A percentile compares a stretch with the other conserved stretches of the same genome.
Evolutionary conservation across 2,113 vertebrate genomes (phyloP).

Genomic region (Corythoichthys haematopterus): DNA sequence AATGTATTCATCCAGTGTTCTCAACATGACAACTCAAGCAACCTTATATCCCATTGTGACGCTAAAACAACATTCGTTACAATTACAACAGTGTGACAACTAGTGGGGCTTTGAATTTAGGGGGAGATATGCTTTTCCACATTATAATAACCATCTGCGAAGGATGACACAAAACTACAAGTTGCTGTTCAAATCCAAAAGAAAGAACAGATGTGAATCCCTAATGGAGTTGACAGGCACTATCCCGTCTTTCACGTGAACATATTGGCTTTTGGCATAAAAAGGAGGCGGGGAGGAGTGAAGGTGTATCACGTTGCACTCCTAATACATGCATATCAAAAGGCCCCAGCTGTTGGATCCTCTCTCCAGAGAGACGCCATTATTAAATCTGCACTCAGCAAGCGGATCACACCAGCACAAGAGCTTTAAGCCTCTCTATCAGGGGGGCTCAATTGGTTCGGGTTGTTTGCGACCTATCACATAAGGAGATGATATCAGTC

Average conservation of each 20-base stretch:
- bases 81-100: slow-evolving; percentile 29
- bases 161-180: slow-evolving; percentile 61
- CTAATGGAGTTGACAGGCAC: slow-evolving; percentile 73
- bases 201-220: slow-evolving; percentile 72
- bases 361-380: slow-evolving; percentile 91
- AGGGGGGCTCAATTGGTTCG: slow-evolving; percentile 64
- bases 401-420: slow-evolving; percentile 82
- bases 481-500: slow-evolving; percentile 81
- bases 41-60: slow-evolving; percentile 7
- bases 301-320: slow-evolving; percentile 93
- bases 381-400: slow-evolving; percentile 88
- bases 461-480: slow-evolving; percentile 88
- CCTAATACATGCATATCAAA: slow-evolving; percentile 92
- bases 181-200: slow-evolving; percentile 62
- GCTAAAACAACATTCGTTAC: slow-evolving; percentile 23
- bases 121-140: slow-evolving; percentile 32
- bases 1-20: not conserved
- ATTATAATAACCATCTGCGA: slow-evolving; percentile 68
- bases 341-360: slow-evolving; percentile 88
- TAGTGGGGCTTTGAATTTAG: slow-evolving; percentile 27
- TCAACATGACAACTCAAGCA: not conserved
- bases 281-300: slow-evolving; percentile 76
- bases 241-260: slow-evolving; percentile 67
- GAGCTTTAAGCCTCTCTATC: slow-evolving; percentile 74
- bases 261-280: slow-evolving; percentile 87